Percentiles rank a stretch among this genome's conserved stretches.
Conservation (phyloP, 2,888 invertebrate genomes). For the Chorisops tibialis region DNA sequence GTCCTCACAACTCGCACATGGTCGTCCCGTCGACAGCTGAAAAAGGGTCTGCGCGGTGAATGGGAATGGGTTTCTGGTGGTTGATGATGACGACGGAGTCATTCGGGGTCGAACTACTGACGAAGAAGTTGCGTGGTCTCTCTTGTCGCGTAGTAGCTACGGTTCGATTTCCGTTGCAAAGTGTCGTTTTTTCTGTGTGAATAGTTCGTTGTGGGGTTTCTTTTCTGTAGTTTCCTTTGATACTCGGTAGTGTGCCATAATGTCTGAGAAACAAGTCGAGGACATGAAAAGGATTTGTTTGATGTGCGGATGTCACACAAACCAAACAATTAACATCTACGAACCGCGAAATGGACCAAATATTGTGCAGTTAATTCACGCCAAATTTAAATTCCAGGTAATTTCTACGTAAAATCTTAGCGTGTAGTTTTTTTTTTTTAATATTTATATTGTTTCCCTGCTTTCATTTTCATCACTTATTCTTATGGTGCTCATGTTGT, state of each 20-base stretch:
- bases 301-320: conserved; percentile 52
- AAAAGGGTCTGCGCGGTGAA: not conserved
- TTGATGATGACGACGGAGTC: too few relatives aligned
- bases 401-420: too few relatives aligned
- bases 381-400: conserved; percentile 53
- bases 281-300: conserved; percentile 50
- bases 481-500: too few relatives aligned
- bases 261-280: conserved; percentile 17
- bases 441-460: too few relatives aligned
- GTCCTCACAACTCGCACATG: not conserved
- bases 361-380: conserved; percentile 50
- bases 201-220: too few relatives aligned
- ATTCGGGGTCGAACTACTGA: too few relatives aligned
- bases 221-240: not conserved
- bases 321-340: conserved; percentile 50
- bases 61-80: not conserved
- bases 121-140: too few relatives aligned
- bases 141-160: too few relatives aligned
- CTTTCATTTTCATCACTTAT: too few relatives aligned
- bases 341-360: conserved; percentile 51
- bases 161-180: too few relatives aligned
- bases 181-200: too few relatives aligned
- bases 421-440: too few relatives aligned
- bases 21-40: not conserved
- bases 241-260: not conserved